Evolutionary conservation across 2,113 vertebrate genomes (phyloP), one percentile per base, ranked within the genome.

Genomic region (Blennius ocellaris): DNA sequence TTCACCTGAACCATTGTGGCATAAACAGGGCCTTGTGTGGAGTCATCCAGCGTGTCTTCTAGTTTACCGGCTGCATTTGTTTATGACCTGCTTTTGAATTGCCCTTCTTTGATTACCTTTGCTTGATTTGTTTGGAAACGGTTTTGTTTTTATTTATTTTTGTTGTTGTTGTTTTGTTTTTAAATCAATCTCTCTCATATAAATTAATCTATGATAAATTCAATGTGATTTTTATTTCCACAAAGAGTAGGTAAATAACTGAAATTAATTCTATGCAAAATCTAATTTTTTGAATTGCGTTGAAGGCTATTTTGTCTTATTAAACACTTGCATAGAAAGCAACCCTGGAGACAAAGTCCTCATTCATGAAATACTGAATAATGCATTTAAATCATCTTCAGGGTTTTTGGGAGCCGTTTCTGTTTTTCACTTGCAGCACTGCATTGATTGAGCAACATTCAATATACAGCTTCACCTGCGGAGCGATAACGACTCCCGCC

Each of bases 281-380:
- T 39, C 8, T 5, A 36, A 9, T 36, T 36, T 63, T 63, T 15
- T 15, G 8, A 15, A 53, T n/a, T 11, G 6, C n/a, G 30, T 52
- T 58, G n/a, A 37, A 5, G 38, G 38, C 55, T 36, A 11, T 54
- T 30, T 10, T 8, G 8, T 16, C 7, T 7, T 30, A 49, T 70
- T 39, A 17, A 17, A 21, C 6, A 62, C 53, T 56, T 49, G 37
- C 60, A 64, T 56, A 64, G 6, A 53, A 37, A 41, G 41, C 43
- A 17, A 59, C 11, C 45, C 8, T 21, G 39, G 30, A 36, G 12
- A n/a, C 3, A 43, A 57, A 17, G 11, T 14, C 37, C 43, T 17
- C 7, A 39, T 52, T 7, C 12, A 12, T 50, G 30, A 53, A 64
- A 64, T 41, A 65, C 2, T 41, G 8, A 48, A 6, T 9, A 39